Base-by-base conservation (phyloP, 2,113 vertebrate species). In the Steatornis caripensis region DNA sequence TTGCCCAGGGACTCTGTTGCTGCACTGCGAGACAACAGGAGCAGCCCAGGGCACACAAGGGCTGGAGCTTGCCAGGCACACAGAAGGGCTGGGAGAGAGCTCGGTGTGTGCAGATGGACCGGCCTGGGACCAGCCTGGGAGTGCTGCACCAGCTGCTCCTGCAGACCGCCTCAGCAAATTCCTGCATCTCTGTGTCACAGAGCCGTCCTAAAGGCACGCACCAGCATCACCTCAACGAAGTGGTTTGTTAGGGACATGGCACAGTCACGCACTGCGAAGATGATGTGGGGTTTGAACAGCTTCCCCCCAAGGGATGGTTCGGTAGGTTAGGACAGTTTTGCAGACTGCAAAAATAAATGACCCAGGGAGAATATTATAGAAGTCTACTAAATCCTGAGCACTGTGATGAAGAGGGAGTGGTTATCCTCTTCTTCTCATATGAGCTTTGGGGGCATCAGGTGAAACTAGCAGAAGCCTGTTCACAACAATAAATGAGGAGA, bases 41-140 rank as follows among this genome's bases (percentile, higher is more conserved):
- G 51, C 39, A 34, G 84, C 84, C 37, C 46, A 1, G 10, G 8
- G 76, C 84, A 1, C 36, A 0, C 21, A 11, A 1, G 53, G 74
- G 62, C 43, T 0, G 12, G 29, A 17, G 46, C 13, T 5, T 14
- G 64, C 23, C 37, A 79, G 0, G 51, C 9, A 1, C 37, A 6
- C 13, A 0, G n/a, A 17, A 20, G n/a, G 76, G 84, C 11, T 12
- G 3, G 58, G 19, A 65, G 57, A 49, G 3, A 23, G 21, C 49
- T 60, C 53, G 0, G 49, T 0, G 53, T 9, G 0, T 0, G 74
- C 64, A 24, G 43, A 10, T 0, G 2, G 34, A 49, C n/a, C n/a
- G n/a, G n/a, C n/a, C n/a, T n/a, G n/a, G n/a, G n/a, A n/a, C n/a
- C n/a, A 46, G 68, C 57, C 66, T 5, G 7, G 53, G 9, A 27